Conservation (phyloP, 2,113 vertebrate genomes). For the Poicephalus gulielmi region DNA sequence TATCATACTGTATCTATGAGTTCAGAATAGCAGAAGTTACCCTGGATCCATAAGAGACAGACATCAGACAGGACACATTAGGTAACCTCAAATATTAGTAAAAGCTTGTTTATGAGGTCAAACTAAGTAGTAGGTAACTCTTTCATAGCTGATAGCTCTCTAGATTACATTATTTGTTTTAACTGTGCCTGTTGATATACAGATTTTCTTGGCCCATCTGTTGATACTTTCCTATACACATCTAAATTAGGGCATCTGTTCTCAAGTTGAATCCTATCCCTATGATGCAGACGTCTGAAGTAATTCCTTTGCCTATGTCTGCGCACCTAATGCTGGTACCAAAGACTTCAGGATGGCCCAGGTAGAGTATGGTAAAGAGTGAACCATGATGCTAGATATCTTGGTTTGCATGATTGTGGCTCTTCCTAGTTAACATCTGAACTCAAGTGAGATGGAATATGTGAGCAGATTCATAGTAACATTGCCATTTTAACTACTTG, state of each 20-base stretch:
- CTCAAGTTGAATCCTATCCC: background rate
- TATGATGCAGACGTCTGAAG: background rate
- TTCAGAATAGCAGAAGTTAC: background rate
- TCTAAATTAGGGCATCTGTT: background rate
- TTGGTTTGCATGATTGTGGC: background rate
- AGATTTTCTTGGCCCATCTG: background rate
- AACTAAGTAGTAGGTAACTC: background rate
- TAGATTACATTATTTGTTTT: background rate
- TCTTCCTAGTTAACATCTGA: background rate
- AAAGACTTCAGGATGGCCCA: background rate
- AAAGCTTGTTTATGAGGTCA: background rate
- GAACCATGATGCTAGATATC: background rate
- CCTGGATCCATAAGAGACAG: background rate
- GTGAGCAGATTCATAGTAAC: background rate
- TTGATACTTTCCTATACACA: background rate
- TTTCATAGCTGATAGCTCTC: background rate
- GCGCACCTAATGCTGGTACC: background rate
- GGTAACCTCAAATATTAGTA: background rate
- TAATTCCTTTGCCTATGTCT: background rate
- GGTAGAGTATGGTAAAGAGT: background rate
- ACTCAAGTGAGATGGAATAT: background rate
- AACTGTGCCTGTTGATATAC: background rate
- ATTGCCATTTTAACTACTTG: background rate
- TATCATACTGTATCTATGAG: background rate
- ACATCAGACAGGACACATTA: background rate